Conservation (phyloP, 2,113 vertebrate genomes). For the Mormyrus lacerda region DNA sequence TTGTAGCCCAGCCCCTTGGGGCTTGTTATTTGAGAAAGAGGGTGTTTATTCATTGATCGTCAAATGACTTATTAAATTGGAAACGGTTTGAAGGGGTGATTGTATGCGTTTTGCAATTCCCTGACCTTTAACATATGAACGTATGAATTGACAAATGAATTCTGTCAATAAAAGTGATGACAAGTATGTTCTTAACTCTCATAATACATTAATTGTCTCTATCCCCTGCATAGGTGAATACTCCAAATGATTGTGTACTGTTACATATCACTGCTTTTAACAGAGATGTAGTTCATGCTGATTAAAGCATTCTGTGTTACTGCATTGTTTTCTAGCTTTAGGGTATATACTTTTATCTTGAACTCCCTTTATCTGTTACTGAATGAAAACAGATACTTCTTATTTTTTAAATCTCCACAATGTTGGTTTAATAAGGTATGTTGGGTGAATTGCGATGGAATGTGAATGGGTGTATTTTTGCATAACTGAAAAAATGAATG, state of each 20-base stretch:
- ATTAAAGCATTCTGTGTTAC: neutral
- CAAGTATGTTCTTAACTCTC: neutral
- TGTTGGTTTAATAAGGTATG: neutral
- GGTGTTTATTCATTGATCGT: constrained; percentile 19
- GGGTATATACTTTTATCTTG: neutral
- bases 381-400: neutral
- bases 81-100: constrained; percentile 10
- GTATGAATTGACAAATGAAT: neutral
- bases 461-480: neutral
- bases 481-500: neutral
- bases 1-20: neutral
- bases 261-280: neutral
- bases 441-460: neutral
- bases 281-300: neutral
- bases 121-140: neutral
- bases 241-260: neutral
- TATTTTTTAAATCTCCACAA: neutral
- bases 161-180: neutral
- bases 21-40: constrained; percentile 42
- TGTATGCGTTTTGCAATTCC: neutral
- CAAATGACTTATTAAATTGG: constrained; percentile 28
- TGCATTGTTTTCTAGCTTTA: neutral
- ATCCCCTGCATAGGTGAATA: neutral
- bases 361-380: neutral
- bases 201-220: neutral